Percentiles rank a stretch among this genome's conserved stretches.
phyloP scores from a whole-genome alignment of 2,888 invertebrate species.

The Epistrophe eligans region DNA sequence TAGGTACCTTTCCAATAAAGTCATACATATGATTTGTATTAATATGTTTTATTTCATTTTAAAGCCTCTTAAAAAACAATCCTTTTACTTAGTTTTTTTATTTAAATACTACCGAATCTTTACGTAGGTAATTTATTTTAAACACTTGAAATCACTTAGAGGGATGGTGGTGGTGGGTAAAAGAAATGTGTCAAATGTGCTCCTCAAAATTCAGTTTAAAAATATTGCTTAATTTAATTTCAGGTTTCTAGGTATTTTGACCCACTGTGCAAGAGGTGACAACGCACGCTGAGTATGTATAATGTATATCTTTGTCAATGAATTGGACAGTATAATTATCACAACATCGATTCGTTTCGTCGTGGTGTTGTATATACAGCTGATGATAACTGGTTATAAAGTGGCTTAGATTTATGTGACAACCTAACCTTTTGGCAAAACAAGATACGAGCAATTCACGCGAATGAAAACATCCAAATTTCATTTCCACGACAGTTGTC shows the following conservation, averaged over 20 bases:
- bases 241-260: neutral
- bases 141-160: too few species aligned
- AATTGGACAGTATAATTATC: slow-evolving; percentile 15
- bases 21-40: too few species aligned
- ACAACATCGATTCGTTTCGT: slow-evolving; percentile 7
- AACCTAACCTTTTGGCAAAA: slow-evolving; percentile 37
- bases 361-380: slow-evolving; percentile 41
- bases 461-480: slow-evolving; percentile 33
- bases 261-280: neutral
- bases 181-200: too few species aligned
- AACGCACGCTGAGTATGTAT: neutral
- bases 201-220: too few species aligned
- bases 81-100: too few species aligned
- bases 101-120: too few species aligned
- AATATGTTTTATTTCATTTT: too few species aligned
- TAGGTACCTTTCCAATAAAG: too few species aligned
- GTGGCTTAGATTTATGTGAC: slow-evolving; percentile 39
- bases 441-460: slow-evolving; percentile 20
- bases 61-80: too few species aligned
- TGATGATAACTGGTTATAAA: slow-evolving; percentile 55
- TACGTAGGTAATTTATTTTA: too few species aligned
- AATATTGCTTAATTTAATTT: too few species aligned
- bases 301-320: neutral
- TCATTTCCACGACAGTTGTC: slow-evolving; percentile 12
- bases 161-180: too few species aligned